Conservation (phyloP, 2,113 vertebrate genomes). For the Vireo altiloquus region DNA sequence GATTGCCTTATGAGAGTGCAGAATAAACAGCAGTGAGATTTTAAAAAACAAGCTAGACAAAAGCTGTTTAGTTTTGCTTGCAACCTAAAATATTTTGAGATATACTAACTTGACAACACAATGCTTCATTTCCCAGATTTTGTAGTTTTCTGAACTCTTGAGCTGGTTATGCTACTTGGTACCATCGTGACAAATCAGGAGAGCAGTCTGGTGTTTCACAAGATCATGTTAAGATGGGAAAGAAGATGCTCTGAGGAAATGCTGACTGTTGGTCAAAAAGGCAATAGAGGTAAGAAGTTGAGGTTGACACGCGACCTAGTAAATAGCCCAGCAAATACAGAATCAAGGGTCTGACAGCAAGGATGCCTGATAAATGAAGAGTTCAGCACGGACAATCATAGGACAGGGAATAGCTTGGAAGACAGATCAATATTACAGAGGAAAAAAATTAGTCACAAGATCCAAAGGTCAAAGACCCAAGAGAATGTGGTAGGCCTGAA, state of each 20-base stretch:
- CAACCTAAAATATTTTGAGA: not conserved
- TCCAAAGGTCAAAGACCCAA: not conserved
- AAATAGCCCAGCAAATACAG: not conserved
- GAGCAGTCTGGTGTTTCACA: not conserved
- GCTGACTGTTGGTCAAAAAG: not conserved
- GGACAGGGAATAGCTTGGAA: not conserved
- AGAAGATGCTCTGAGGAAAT: not conserved
- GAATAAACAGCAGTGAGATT: not conserved
- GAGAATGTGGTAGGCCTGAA: not conserved
- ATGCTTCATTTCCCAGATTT: not conserved
- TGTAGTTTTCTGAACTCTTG: not conserved
- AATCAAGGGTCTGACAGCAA: not conserved
- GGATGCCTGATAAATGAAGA: not conserved
- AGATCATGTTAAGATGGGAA: not conserved
- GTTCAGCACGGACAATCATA: not conserved
- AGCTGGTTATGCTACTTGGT: not conserved
- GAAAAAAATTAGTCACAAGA: not conserved
- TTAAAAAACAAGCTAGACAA: not conserved
- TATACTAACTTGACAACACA: not conserved
- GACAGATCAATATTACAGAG: not conserved
- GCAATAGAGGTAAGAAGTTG: not conserved
- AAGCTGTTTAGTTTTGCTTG: not conserved
- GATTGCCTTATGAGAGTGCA: not conserved
- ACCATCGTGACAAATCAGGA: fast-evolving
- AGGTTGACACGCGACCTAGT: not conserved